These are phyloP conservation scores for Siniperca undulata DNA, from an alignment of 2,797 vertebrate species.

Conservation along the genomic window DNA sequence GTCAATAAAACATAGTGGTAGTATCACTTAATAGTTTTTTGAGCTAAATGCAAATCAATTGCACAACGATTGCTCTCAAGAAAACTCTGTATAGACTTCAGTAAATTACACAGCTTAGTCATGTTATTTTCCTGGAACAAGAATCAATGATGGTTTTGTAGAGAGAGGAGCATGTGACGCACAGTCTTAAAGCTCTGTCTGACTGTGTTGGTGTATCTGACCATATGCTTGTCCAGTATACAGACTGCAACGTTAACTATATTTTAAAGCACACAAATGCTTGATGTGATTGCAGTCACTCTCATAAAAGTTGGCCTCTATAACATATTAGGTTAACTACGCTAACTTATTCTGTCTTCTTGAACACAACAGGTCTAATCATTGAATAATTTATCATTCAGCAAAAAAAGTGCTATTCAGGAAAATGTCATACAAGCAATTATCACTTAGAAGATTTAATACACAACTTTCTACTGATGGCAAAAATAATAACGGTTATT, in stretches of 20 bases:
- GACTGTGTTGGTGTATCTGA: neutral
- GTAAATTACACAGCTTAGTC: constrained; percentile 34
- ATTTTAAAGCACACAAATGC: constrained; percentile 2
- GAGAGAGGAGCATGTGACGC: constrained; percentile 4
- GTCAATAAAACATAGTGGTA: constrained; percentile 53
- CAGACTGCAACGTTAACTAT: neutral
- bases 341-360: neutral
- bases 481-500: neutral
- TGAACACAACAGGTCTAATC: neutral
- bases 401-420: neutral
- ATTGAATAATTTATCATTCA: neutral
- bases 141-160: constrained; percentile 50
- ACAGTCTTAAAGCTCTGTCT: constrained; percentile 14
- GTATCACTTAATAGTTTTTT: constrained; percentile 7
- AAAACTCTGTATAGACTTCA: constrained; percentile 15
- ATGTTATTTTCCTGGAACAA: constrained; percentile 39
- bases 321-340: neutral
- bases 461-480: neutral
- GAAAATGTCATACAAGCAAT: neutral
- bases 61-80: constrained; percentile 45
- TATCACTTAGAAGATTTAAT: neutral
- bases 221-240: neutral
- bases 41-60: constrained; percentile 37
- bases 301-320: neutral
- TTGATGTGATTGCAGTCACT: neutral